Evolutionary conservation across 2,888 invertebrate species (phyloP).

Genomic region (Eurois occulta): DNA sequence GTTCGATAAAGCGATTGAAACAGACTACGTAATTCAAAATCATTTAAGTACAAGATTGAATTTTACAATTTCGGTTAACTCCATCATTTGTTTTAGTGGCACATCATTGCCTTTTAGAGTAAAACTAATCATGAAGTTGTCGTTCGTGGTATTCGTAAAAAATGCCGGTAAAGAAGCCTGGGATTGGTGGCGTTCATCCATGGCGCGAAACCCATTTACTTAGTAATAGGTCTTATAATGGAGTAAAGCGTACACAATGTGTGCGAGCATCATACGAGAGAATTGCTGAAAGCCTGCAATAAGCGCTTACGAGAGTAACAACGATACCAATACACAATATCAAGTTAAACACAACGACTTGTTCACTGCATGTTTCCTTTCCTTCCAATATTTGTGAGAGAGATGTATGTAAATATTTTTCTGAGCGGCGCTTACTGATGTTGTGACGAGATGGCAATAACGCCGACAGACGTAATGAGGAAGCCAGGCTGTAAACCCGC

Average conservation of each 20-base stretch:
- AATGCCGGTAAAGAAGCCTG: constrained; percentile 38
- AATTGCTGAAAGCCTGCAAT: constrained; percentile 62
- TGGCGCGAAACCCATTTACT: constrained; percentile 53
- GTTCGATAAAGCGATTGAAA: constrained; percentile 23
- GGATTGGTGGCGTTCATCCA: constrained; percentile 35
- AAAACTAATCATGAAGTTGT: constrained; percentile 54
- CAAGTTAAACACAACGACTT: constrained; percentile 73
- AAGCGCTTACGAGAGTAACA: constrained; percentile 69
- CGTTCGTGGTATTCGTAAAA: constrained; percentile 53
- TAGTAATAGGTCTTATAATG: constrained; percentile 56
- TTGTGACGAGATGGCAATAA: constrained; percentile 84
- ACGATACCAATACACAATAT: constrained; percentile 73
- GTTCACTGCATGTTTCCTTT: constrained; percentile 68
- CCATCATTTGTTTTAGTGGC: constrained; percentile 40
- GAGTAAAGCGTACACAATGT: constrained; percentile 45
- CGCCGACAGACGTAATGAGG: constrained; percentile 86
- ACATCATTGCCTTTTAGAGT: constrained; percentile 42
- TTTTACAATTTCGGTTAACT: constrained; percentile 18
- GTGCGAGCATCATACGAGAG: constrained; percentile 34
- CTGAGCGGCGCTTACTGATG: constrained; percentile 83
- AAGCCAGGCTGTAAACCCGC: constrained; percentile 80
- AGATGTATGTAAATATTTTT: constrained; percentile 87
- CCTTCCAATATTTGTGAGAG: constrained; percentile 78
- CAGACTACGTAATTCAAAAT: constrained; percentile 12
- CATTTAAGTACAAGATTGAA: constrained; percentile 20